Evolutionary conservation across 2,888 invertebrate genomes (phyloP), one percentile per base, ranked within the genome.

Genomic region (Onthophagus sagittarius): DNA sequence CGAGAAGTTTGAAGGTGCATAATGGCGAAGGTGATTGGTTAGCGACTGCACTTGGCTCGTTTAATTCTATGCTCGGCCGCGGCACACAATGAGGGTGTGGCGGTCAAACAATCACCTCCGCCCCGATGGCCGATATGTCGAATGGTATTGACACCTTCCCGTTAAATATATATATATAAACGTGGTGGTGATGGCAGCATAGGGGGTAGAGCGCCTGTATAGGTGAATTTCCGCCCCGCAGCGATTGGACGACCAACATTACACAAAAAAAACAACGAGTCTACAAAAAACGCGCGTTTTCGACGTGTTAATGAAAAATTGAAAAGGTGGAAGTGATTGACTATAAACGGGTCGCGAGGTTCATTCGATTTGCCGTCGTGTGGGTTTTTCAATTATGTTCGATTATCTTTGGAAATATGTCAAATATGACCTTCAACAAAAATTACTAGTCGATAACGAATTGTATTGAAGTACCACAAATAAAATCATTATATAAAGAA

Each of bases 41-140:
- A 77, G 75, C 76, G 78, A 77, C 79, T 81, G 81, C 78, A 79
- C 80, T 81, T 81, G 81, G 81, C 80, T 81, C 80, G 80, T 81
- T 81, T 81, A 81, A 80, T 80, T 79, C 71, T 71, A 73, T 72
- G 69, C 73, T 63, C 70, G 72, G 72, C 72, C 73, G 67, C 75
- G 75, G 77, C 75, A 73, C 77, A 76, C 77, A 79, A 77, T 77
- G 78, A 77, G 75, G 79, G 78, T 76, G 78, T 77, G 79, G 74
- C 80, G 80, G 80, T 80, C 80, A 80, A 79, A 80, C 80, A 80
- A 80, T 80, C 80, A 79, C 80, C 80, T 79, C 78, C 77, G 77
- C 76, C 77, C 78, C 79, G 79, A 79, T 79, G 78, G 77, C 78
- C 79, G 78, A 79, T 79, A 79, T 79, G 79, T 77, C 76, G 78